phyloP scores from a whole-genome alignment of 2,888 invertebrate species.

The Drosophila merina region DNA sequence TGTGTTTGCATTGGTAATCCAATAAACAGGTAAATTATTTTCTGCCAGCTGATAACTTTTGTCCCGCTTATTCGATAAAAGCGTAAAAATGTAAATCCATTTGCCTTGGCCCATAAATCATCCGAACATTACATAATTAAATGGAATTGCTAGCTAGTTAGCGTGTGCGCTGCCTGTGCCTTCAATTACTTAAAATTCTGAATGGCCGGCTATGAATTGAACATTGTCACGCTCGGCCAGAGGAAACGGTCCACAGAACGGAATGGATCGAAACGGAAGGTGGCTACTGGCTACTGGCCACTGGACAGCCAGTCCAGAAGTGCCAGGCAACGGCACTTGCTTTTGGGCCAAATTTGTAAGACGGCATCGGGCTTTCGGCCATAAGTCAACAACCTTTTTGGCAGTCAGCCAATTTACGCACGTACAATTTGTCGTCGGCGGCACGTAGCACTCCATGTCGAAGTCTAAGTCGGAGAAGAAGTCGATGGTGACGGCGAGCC shows the following conservation, averaged over 20 bases:
- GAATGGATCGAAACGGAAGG: slow-evolving; percentile 37
- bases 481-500: slow-evolving; percentile 29
- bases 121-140: slow-evolving; percentile 73
- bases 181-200: slow-evolving; percentile 79
- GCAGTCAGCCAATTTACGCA: slow-evolving; percentile 72
- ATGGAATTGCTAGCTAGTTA: slow-evolving; percentile 53
- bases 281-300: neutral
- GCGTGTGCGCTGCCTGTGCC: slow-evolving; percentile 51
- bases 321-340: slow-evolving; percentile 46
- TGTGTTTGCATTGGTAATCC: neutral
- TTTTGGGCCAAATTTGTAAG: slow-evolving; percentile 38
- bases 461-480: slow-evolving; percentile 5
- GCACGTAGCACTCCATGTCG: slow-evolving; percentile 42
- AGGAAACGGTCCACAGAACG: slow-evolving; percentile 53
- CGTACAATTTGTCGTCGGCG: slow-evolving; percentile 61
- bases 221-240: slow-evolving; percentile 68
- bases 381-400: slow-evolving; percentile 77
- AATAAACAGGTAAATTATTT: slow-evolving; percentile 10
- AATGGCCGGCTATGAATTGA: slow-evolving; percentile 71
- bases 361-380: slow-evolving; percentile 35
- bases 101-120: slow-evolving; percentile 57
- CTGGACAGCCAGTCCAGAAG: neutral
- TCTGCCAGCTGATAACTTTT: slow-evolving; percentile 11
- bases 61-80: slow-evolving; percentile 58
- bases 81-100: slow-evolving; percentile 70